A percentile compares a stretch with the other conserved stretches of the same genome.
Evolutionary conservation across 1,140 invertebrate genomes (phyloP).

Genomic region (Drosophila elegans): DNA sequence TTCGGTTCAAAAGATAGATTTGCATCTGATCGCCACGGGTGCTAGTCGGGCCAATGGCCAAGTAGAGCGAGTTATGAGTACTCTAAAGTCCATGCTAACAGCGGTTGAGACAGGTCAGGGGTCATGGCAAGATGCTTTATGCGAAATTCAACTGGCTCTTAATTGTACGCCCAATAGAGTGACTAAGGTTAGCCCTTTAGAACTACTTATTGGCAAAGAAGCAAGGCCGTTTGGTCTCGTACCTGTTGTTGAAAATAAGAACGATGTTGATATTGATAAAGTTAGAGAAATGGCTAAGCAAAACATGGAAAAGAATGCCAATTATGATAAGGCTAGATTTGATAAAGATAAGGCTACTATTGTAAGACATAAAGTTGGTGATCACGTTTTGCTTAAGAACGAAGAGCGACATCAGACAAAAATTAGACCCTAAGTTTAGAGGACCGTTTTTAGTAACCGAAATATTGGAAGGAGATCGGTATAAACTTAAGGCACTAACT

Average conservation of each 20-base stretch:
- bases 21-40: constrained; percentile 1
- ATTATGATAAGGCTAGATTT: constrained; percentile 2
- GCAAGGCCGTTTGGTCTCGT: constrained; percentile 1
- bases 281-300: not conserved
- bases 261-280: not conserved
- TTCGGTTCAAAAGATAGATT: not conserved
- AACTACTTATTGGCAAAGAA: constrained; percentile 5
- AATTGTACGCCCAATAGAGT: not conserved
- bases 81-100: constrained; percentile 5
- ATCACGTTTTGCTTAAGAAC: not conserved
- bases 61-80: constrained; percentile 8
- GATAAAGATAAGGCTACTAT: constrained; percentile 2
- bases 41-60: not conserved
- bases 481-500: too few relatives aligned
- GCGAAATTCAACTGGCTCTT: not conserved
- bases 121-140: too few relatives aligned
- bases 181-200: not conserved
- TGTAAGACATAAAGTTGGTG: not conserved
- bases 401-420: not conserved
- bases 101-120: too few relatives aligned
- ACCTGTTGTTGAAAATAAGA: constrained; percentile 1
- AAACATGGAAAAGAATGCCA: constrained; percentile 3
- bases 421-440: not conserved
- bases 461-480: too few relatives aligned
- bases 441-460: too few relatives aligned